A percentile compares a stretch with the other conserved stretches of the same genome.
Conservation (phyloP, 2,113 vertebrate genomes). For the Bagarius yarrelli region DNA sequence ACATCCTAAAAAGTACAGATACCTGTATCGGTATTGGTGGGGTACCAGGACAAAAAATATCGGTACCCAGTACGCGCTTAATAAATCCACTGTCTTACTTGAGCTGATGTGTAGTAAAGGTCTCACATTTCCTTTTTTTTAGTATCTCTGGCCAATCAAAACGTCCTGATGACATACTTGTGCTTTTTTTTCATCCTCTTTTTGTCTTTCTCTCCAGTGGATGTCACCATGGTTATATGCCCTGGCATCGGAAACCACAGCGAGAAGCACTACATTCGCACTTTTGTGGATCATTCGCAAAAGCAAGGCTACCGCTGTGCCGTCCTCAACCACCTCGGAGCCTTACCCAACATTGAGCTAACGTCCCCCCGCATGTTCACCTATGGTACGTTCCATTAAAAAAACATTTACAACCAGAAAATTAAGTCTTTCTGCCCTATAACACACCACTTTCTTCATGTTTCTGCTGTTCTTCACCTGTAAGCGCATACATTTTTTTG, state of each 20-base stretch:
- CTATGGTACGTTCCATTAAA: constrained; percentile 73
- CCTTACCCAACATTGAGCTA: constrained; percentile 92
- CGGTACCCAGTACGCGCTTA: no score
- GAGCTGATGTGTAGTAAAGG: background rate
- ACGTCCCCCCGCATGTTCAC: constrained; percentile 99
- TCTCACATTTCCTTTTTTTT: background rate
- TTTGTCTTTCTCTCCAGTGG: constrained; percentile 72
- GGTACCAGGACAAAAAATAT: no score
- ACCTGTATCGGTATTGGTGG: no score
- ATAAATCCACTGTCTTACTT: background rate
- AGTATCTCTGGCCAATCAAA: background rate
- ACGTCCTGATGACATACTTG: background rate
- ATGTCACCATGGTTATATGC: constrained; percentile 97
- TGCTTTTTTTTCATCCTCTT: background rate
- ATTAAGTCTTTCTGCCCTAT: background rate
- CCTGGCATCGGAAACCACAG: constrained; percentile 98
- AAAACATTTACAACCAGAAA: no score
- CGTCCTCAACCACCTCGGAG: constrained; percentile 94
- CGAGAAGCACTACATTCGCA: constrained; percentile 98
- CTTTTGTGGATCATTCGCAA: constrained; percentile 94
- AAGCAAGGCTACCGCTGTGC: constrained; percentile 94
- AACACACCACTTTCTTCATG: background rate
- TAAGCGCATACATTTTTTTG: background rate
- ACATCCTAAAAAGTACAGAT: no score
- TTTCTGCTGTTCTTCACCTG: background rate